A percentile compares a stretch with the other conserved stretches of the same genome.
Conservation (phyloP, 2,797 vertebrate species). For the Gadopsis marmoratus region DNA sequence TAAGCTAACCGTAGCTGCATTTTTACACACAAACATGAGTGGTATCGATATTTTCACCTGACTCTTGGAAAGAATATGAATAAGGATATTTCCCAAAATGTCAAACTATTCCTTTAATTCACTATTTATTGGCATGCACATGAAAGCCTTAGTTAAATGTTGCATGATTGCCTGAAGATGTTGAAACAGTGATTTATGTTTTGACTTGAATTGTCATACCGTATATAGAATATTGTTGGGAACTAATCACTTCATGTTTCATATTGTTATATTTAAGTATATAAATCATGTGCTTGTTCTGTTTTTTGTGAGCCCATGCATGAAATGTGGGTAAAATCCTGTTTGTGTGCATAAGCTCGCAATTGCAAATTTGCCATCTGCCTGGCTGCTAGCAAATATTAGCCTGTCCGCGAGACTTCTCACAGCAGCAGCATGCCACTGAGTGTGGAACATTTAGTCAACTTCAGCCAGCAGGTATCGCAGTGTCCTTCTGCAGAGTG, state of each 20-base stretch:
- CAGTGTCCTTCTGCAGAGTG: constrained; percentile 26
- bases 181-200: background rate
- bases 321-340: constrained; percentile 5
- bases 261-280: background rate
- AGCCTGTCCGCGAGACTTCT: constrained; percentile 49
- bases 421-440: constrained; percentile 30
- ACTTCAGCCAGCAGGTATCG: constrained; percentile 44
- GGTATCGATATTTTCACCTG: background rate
- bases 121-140: background rate
- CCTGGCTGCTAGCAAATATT: constrained; percentile 37
- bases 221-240: background rate
- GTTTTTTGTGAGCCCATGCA: background rate
- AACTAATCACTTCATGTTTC: background rate
- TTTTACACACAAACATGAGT: background rate
- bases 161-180: background rate
- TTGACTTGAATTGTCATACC: background rate
- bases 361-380: constrained; percentile 7
- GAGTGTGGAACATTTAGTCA: constrained; percentile 44
- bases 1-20: background rate
- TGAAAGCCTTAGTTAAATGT: background rate
- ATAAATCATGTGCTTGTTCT: background rate
- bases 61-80: background rate
- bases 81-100: background rate
- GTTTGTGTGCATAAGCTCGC: background rate
- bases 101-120: constrained; percentile 1